Conservation (phyloP, 2,797 vertebrate genomes). For the Labroides dimidiatus region DNA sequence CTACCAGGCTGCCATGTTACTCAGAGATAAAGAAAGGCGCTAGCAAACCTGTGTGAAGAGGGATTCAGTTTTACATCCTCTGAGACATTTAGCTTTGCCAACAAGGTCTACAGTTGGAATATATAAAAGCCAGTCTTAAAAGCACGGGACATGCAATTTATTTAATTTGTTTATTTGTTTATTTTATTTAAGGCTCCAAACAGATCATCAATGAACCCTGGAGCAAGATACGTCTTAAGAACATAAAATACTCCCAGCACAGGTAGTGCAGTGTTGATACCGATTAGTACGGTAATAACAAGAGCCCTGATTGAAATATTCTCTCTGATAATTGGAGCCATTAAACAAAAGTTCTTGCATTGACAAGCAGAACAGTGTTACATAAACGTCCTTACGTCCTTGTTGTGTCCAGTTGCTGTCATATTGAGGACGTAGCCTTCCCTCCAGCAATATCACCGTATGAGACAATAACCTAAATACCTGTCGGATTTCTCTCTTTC, state of each 20-base stretch:
- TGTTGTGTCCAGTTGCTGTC: slow-evolving; percentile 66
- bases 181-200: no score
- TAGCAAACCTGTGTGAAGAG: no score
- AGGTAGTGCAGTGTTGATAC: background rate
- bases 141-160: no score
- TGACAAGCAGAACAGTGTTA: slow-evolving; percentile 41
- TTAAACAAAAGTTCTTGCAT: slow-evolving; percentile 36
- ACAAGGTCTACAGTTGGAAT: no score
- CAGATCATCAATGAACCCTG: background rate
- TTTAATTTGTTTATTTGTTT: no score
- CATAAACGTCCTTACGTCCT: slow-evolving; percentile 66
- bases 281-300: no score
- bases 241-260: no score
- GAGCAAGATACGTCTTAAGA: background rate
- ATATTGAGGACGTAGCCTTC: slow-evolving; percentile 70
- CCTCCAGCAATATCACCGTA: slow-evolving; percentile 56
- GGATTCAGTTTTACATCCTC: no score
- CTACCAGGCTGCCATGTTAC: no score
- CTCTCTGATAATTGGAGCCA: slow-evolving; percentile 45
- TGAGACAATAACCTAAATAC: slow-evolving; percentile 81
- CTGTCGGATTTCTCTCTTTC: slow-evolving; percentile 55
- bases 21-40: no score
- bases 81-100: no score
- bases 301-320: slow-evolving; percentile 17
- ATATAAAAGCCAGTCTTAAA: no score